Base-by-base conservation (phyloP, 2,113 vertebrate genomes). In the Ictidomys tridecemlineatus region DNA sequence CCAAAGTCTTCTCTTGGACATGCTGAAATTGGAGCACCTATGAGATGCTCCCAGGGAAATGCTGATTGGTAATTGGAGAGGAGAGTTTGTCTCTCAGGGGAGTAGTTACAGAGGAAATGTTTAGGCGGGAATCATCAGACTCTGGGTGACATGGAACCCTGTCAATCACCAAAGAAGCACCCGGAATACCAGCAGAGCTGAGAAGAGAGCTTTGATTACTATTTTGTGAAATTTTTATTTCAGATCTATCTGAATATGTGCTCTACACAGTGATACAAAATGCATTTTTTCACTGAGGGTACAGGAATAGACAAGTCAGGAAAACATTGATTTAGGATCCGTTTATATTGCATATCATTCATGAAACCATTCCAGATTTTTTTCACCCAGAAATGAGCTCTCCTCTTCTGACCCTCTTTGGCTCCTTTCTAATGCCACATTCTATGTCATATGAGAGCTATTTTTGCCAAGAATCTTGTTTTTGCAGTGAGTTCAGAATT, bases 221-320 rank as follows among this genome's bases (percentile, higher is more conserved):
- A 28, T 16, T 89, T 63, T 73, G 37, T 67, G 83, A 70, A 92
- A 42, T 28, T 77, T 67, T 92, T n/a, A 83, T 93, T 95, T 83
- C 30, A 58, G 69, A 70, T 32, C 10, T 28, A 17, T 30, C 30
- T 34, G 17, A 51, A 10, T 53, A 8, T 74, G 1, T 61, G 18
- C 51, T n/a, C 63, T 86, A 8, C 1, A 32, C 2, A 34, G 32
- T 80, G 34, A 84, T 56, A 82, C 45, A 72, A 79, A 90, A 86
- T 28, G 4, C 30, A 39, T 80, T 92, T 88, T 88, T 26, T 53
- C 32, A 56, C 5, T 6, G 48, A 73, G n/a, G n/a, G 7, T 61
- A 82, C n/a, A 39, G 28, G 61, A 77, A 42, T n/a, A 39, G 72
- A 93, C 73, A 7, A 11, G 2, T 63, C 70, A 58, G 37, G 67